Base-by-base conservation (phyloP, 2,113 vertebrate species). In the Atrichornis clamosus region DNA sequence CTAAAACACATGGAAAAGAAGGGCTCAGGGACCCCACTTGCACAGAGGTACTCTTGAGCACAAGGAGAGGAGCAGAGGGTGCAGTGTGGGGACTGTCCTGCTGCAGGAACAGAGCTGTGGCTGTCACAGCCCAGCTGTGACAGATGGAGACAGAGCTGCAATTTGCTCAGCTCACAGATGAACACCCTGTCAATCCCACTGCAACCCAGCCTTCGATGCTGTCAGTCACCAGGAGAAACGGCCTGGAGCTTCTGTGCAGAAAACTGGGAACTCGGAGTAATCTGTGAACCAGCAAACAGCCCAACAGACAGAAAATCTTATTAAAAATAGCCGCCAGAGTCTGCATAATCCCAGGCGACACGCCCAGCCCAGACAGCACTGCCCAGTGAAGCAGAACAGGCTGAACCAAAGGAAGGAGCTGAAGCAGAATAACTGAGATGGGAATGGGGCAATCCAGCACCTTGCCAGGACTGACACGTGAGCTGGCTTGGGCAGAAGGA, bases 121-220 rank as follows among this genome's bases (percentile, higher is more conserved):
- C 84, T 87, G 81, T 35, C 82, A 68, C 84, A 47, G 11, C 9
- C 30, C 49, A 56, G 30, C 27, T 2, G 1, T 28, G n/a, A 50
- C 67, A 87, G 56, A 35, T 2, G 1, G 11, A 50, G 53, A 21
- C 39, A 62, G 65, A 82, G 49, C 24, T 63, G 55, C n/a, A 76
- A 23, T 77, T 77, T 63, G 39, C 78, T 85, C 70, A 24, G 28
- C 22, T 32, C 19, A 3, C 1, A 17, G 63, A 60, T 55, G 62
- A 86, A 13, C 21, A 26, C 15, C 23, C 56, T 55, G 47, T 24
- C 77, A 81, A 13, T 33, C 60, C 32, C 15, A 37, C 28, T 62
- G 46, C 8, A 1, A 32, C 26, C 20, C 0, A 0, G 28, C 62
- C 53, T 60, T 10, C 10, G 2, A 62, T 50, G 72, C 83, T 91